These are phyloP conservation scores for Eumacrocentrus americanus DNA, from an alignment of 2,888 invertebrate species.

Conservation along the genomic window DNA sequence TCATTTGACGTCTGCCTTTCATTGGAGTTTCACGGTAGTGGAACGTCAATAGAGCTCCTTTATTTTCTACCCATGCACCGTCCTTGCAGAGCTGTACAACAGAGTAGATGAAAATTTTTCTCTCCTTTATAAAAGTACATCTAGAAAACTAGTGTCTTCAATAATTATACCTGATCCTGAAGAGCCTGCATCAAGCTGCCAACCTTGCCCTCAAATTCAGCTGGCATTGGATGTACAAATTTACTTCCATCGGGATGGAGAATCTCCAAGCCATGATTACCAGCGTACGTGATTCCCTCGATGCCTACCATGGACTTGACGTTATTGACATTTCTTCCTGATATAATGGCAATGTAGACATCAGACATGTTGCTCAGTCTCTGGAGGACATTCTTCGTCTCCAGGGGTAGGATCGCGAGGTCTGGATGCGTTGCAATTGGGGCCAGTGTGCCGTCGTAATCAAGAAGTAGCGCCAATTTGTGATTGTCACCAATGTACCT, in stretches of 20 bases:
- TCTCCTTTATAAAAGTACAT: no score
- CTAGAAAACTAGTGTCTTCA: no score
- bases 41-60: constrained; percentile 84
- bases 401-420: constrained; percentile 82
- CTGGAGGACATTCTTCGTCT: constrained; percentile 83
- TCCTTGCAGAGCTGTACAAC: constrained; percentile 75
- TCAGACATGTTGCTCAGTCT: constrained; percentile 84
- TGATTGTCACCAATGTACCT: constrained; percentile 87
- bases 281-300: constrained; percentile 88
- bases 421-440: constrained; percentile 91
- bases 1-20: constrained; percentile 71
- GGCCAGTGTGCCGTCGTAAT: constrained; percentile 88
- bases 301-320: constrained; percentile 91
- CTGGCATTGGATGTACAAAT: constrained; percentile 90
- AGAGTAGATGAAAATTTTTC: constrained; percentile 9
- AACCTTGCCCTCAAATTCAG: constrained; percentile 81
- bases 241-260: constrained; percentile 88
- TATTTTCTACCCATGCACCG: constrained; percentile 92
- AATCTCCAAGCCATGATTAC: constrained; percentile 88
- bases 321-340: constrained; percentile 85
- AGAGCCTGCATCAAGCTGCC: constrained; percentile 77
- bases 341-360: constrained; percentile 85
- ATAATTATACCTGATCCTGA: constrained; percentile 73
- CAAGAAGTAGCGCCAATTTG: constrained; percentile 81
- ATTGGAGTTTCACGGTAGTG: constrained; percentile 85